Conservation (phyloP, 2,113 vertebrate species). For the Lucifuga dentata region DNA sequence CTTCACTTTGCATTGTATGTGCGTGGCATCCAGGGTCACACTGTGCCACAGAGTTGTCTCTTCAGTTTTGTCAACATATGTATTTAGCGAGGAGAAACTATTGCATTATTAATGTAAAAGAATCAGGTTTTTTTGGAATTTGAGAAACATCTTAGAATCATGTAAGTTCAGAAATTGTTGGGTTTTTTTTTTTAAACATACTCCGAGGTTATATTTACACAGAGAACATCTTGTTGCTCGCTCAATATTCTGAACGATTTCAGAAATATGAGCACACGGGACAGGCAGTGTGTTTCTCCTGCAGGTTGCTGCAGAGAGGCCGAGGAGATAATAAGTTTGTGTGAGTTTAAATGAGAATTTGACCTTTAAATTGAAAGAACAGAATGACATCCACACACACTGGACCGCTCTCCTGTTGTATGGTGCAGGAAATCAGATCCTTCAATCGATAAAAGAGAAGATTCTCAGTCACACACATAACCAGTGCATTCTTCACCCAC, state of each 20-base stretch:
- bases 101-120: neutral
- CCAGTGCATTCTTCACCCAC: neutral
- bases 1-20: too few species aligned
- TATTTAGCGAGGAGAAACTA: too few species aligned
- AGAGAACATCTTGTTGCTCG: too few species aligned
- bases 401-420: neutral
- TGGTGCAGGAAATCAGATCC: too few species aligned
- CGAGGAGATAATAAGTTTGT: constrained; percentile 24
- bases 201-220: too few species aligned
- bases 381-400: neutral
- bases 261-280: constrained; percentile 9
- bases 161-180: too few species aligned
- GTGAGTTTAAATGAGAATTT: constrained; percentile 18
- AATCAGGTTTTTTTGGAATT: too few species aligned
- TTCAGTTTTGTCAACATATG: too few species aligned
- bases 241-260: too few species aligned
- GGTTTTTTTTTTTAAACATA: too few species aligned
- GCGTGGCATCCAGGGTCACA: too few species aligned
- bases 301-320: neutral
- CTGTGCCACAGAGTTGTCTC: neutral
- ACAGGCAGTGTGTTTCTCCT: neutral
- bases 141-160: too few species aligned
- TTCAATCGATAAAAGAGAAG: neutral
- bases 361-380: constrained; percentile 21
- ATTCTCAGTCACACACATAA: neutral